These are phyloP conservation scores for Sepiola atlantica DNA, from an alignment of 2,888 invertebrate genomes.

Conservation along the genomic window DNA sequence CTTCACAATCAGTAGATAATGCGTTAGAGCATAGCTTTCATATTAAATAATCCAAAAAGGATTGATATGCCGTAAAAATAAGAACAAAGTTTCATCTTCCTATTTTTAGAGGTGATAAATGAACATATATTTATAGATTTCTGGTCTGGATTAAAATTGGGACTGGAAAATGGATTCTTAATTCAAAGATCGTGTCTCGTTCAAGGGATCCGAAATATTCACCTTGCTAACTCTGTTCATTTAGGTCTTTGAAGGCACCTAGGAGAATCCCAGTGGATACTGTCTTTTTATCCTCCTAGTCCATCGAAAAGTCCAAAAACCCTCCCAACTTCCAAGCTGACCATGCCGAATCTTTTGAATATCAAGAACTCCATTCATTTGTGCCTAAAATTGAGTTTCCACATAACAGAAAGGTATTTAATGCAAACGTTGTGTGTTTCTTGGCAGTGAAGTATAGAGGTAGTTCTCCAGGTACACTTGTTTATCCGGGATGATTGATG, in stretches of 20 bases:
- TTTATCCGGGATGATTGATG: too few relatives aligned
- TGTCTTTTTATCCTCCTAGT: not conserved
- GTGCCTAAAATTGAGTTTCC: not conserved
- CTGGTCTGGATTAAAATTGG: too few relatives aligned
- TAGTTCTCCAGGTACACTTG: too few relatives aligned
- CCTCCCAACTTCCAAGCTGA: not conserved
- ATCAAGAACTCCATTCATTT: not conserved
- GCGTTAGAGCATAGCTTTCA: too few relatives aligned
- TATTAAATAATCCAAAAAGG: too few relatives aligned
- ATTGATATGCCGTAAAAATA: too few relatives aligned
- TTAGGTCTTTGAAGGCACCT: not conserved
- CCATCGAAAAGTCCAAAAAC: constrained; percentile 14
- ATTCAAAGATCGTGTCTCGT: not conserved
- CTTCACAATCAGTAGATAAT: too few relatives aligned
- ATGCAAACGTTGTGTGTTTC: not conserved
- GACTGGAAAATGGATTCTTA: not conserved
- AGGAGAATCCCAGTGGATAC: not conserved
- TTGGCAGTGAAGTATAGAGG: too few relatives aligned
- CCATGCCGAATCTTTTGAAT: not conserved
- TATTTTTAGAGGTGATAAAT: too few relatives aligned
- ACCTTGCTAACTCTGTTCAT: not conserved
- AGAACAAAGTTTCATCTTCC: too few relatives aligned
- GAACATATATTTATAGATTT: too few relatives aligned
- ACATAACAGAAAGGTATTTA: not conserved
- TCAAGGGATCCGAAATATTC: not conserved